Evolutionary conservation across 2,888 invertebrate species (phyloP).

Genomic region (Empis livida): DNA sequence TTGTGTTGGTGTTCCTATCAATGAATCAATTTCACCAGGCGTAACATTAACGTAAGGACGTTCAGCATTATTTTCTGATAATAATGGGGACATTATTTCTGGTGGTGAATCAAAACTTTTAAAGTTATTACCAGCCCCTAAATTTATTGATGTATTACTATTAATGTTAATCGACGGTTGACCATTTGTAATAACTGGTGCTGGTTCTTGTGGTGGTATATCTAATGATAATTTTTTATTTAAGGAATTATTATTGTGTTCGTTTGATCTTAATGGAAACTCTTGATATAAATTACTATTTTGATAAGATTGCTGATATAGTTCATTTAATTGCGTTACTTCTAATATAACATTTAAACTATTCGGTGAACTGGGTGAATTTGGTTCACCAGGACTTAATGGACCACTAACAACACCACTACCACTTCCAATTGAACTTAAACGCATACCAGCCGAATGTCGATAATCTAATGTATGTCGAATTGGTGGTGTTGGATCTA

Average conservation of each 20-base stretch:
- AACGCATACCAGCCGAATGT: slow-evolving; percentile 14
- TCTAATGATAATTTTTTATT: slow-evolving; percentile 25
- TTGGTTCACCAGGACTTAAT: slow-evolving; percentile 20
- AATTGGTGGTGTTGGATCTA: slow-evolving; percentile 31
- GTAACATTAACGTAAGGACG: slow-evolving; percentile 36
- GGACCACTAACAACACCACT: slow-evolving; percentile 22
- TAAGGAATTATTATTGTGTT: slow-evolving; percentile 39
- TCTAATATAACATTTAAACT: slow-evolving; percentile 42
- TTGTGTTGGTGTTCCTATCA: slow-evolving; percentile 8
- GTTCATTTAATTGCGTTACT: slow-evolving; percentile 38
- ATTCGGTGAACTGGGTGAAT: slow-evolving; percentile 40
- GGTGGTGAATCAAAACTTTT: neutral
- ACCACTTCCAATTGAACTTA: slow-evolving; percentile 22
- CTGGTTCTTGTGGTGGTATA: slow-evolving; percentile 31
- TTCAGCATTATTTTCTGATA: neutral
- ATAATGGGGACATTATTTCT: neutral
- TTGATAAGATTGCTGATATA: slow-evolving; percentile 26
- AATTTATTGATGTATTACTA: too few species aligned
- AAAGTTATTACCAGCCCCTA: too few species aligned
- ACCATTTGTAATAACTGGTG: slow-evolving; percentile 19
- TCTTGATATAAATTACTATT: slow-evolving; percentile 45
- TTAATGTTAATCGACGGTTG: too few species aligned
- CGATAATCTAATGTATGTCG: slow-evolving; percentile 12
- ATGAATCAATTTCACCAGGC: slow-evolving; percentile 25
- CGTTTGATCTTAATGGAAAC: slow-evolving; percentile 36